Conservation (phyloP, 2,113 vertebrate species). For the Nycticorax nycticorax region DNA sequence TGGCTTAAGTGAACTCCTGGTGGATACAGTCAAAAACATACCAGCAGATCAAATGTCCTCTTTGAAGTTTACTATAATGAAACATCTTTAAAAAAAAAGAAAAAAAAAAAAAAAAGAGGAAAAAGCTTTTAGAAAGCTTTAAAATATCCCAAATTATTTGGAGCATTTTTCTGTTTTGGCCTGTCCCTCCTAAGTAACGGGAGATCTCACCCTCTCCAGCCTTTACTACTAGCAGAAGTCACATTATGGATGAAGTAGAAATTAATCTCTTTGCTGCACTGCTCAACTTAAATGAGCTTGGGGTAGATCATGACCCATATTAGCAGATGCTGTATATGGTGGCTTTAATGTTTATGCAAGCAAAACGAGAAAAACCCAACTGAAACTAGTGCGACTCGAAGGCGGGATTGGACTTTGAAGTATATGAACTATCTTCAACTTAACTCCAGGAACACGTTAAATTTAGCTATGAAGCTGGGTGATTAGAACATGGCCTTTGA, state of each 20-base stretch:
- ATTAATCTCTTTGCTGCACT: background rate
- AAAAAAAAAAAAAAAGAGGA: background rate
- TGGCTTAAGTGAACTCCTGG: conserved; percentile 24
- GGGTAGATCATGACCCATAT: background rate
- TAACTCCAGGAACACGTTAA: background rate
- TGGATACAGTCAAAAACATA: conserved; percentile 52
- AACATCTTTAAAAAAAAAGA: conserved; percentile 7
- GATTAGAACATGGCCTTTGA: background rate
- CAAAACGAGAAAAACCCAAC: background rate
- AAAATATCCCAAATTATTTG: conserved; percentile 6
- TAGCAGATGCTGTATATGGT: background rate
- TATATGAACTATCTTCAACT: background rate
- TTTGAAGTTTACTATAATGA: conserved; percentile 62
- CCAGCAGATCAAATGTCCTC: conserved; percentile 62
- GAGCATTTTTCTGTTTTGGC: conserved; percentile 10
- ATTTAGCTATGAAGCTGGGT: background rate
- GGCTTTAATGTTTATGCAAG: background rate
- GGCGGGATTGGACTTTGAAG: background rate
- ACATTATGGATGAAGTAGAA: background rate
- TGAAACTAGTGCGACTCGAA: background rate
- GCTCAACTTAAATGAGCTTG: background rate
- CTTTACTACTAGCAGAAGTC: background rate
- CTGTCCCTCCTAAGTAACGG: background rate
- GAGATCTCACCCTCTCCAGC: background rate
- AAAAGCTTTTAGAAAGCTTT: conserved; percentile 39